Evolutionary conservation across 1,140 invertebrate genomes (phyloP).

Genomic region (Mizuhopecten yessoensis): DNA sequence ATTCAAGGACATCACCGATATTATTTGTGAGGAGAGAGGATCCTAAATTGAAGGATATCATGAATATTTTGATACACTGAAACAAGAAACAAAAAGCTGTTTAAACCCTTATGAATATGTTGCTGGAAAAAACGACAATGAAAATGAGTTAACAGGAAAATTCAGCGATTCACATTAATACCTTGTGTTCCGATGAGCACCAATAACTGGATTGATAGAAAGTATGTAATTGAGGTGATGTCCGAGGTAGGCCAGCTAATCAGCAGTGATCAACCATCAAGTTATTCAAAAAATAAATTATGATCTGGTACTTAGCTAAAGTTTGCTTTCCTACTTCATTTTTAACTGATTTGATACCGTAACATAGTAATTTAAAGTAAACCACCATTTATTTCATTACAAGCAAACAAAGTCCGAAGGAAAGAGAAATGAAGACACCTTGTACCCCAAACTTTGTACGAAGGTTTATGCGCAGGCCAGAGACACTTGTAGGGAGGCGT

Average conservation of each 20-base stretch:
- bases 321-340: background rate
- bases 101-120: no score
- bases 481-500: slow-evolving; percentile 75
- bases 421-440: background rate
- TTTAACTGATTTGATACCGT: background rate
- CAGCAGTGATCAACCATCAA: background rate
- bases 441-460: background rate
- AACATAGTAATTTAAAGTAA: background rate
- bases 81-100: no score
- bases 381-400: background rate
- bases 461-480: slow-evolving; percentile 47
- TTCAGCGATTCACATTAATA: background rate
- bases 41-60: no score
- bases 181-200: no score
- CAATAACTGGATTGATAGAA: background rate
- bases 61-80: no score
- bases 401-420: background rate
- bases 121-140: background rate
- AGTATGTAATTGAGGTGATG: no score
- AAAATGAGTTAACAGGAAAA: background rate
- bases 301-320: no score
- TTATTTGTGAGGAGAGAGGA: no score
- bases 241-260: background rate
- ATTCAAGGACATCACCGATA: no score
- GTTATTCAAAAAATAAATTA: no score